Base-by-base conservation (phyloP, 1,140 invertebrate genomes). In the Drosophila ogumai region DNA sequence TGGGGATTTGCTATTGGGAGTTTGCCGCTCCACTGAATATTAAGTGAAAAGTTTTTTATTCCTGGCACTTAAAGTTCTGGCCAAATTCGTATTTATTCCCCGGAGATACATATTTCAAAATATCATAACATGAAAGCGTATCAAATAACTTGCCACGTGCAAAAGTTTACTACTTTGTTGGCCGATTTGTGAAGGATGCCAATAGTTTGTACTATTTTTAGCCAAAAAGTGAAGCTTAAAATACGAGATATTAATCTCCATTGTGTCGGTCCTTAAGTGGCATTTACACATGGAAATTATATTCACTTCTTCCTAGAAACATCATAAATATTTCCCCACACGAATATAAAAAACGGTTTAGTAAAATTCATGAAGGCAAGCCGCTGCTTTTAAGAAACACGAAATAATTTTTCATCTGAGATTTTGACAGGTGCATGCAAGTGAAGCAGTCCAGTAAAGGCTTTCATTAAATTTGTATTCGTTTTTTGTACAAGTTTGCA, bases 41-140 rank as follows among this genome's bases (percentile, higher is more conserved):
- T 34, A 54, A 67, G 47, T 38, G 13, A 38, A 69, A 69, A 69
- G n/a, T 67, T 69, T 69, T 58, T 63, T 63, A 55, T 69, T 54
- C 31, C 40, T 10, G 12, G 15, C 66, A 54, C 60, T 25, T 31
- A 38, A 67, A 69, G 13, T 67, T 54, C 4, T 44, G 12, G 63
- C 6, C 5, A 22, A 43, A 38, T 31, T 34, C 31, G 25, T 9
- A 64, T 41, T 17, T 17, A 61, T 22, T 66, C 46, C 36, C 15
- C 2, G 19, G 13, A 55, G 47, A 31, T 38, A n/a, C 34, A 55
- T n/a, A 38, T 25, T 55, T 55, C 52, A 55, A 38, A 28, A 38
- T 22, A 47, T 32, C 46, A 64, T 36, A 64, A 50, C 15, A 15
- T 12, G 28, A 9, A 32, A 12, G 19, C n/a, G 13, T 49, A 40